These are phyloP conservation scores for Drosophila vallismaia DNA, from an alignment of 2,888 invertebrate species.

Conservation along the genomic window DNA sequence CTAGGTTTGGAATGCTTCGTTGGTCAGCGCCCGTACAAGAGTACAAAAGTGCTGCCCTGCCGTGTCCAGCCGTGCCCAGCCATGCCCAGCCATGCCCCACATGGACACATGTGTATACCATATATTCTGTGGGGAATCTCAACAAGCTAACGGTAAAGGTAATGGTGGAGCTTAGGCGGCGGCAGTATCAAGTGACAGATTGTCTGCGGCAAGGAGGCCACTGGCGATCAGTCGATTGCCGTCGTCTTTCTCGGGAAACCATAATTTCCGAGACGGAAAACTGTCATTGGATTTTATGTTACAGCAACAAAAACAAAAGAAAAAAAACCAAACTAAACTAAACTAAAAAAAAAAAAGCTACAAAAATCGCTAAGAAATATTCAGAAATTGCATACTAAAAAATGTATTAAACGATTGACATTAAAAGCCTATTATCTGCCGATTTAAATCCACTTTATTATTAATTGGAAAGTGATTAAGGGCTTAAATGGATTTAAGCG, in stretches of 20 bases:
- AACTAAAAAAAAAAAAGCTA: neutral
- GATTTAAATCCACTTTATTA: neutral
- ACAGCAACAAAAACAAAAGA: neutral
- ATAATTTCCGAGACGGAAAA: conserved; percentile 57
- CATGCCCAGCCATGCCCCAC: conserved; percentile 3
- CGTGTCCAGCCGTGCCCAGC: no score
- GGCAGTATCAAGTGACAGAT: conserved; percentile 70
- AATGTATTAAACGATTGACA: neutral
- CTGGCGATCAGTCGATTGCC: conserved; percentile 44
- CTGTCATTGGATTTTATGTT: conserved; percentile 5
- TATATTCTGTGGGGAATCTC: conserved; percentile 30
- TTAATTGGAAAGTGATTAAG: neutral
- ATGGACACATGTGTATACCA: neutral
- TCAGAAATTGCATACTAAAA: neutral
- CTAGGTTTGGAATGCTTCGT: conserved; percentile 72
- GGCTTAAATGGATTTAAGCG: neutral
- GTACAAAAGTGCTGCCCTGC: conserved; percentile 43
- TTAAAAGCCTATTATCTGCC: neutral
- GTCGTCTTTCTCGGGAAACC: conserved; percentile 58
- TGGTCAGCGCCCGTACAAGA: conserved; percentile 74
- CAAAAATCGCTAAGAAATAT: neutral
- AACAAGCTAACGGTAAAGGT: conserved; percentile 31
- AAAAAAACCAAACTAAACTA: no score
- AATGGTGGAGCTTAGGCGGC: conserved; percentile 56
- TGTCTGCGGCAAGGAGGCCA: conserved; percentile 75